Percentiles rank a stretch among this genome's conserved stretches.
phyloP scores from a whole-genome alignment of 2,888 invertebrate species.

The Leptopilina syphax region DNA sequence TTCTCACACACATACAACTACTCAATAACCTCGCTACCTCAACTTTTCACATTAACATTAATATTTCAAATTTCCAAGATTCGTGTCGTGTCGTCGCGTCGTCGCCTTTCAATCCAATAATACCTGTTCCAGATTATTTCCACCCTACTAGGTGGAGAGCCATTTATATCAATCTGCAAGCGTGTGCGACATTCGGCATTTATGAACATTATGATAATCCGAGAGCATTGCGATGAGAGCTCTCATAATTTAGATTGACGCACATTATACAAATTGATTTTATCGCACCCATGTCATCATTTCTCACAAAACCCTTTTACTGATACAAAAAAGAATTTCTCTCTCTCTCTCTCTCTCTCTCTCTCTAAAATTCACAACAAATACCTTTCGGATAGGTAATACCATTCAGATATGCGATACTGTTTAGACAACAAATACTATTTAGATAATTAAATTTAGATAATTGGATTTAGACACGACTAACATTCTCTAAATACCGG shows the following conservation, averaged over 20 bases:
- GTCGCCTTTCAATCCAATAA: conserved; percentile 13
- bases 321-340: not conserved
- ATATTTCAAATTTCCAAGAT: not conserved
- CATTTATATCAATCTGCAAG: conserved; percentile 13
- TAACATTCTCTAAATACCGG: too few species aligned
- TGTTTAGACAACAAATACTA: too few species aligned
- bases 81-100: conserved; percentile 7
- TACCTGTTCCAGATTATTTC: conserved; percentile 33
- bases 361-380: not conserved
- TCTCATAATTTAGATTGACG: conserved; percentile 20
- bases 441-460: too few species aligned
- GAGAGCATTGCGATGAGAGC: conserved; percentile 16
- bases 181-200: conserved; percentile 25
- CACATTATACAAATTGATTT: conserved; percentile 11
- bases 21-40: conserved; percentile 46
- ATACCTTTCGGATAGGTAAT: too few species aligned
- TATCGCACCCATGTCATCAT: conserved; percentile 1
- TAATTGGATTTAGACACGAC: too few species aligned
- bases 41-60: conserved; percentile 50
- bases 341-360: not conserved
- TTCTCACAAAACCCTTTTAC: not conserved
- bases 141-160: conserved; percentile 8
- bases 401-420: too few species aligned
- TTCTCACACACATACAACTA: conserved; percentile 48
- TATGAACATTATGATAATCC: conserved; percentile 31